Conservation (phyloP, 2,797 vertebrate species). For the Coregonus suidteri region DNA sequence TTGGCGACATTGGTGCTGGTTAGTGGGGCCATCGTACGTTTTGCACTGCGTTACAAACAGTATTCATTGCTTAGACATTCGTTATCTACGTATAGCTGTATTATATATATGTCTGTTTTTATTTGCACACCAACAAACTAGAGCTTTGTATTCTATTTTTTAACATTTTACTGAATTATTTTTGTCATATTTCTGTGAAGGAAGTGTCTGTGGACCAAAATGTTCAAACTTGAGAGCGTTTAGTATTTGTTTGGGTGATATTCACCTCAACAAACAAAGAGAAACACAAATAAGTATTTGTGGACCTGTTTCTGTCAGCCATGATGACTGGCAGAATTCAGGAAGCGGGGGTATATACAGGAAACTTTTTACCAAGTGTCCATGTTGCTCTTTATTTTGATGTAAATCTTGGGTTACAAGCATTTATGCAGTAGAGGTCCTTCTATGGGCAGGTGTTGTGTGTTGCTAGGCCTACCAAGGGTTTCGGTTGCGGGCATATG, state of each 20-base stretch:
- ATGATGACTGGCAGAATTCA: conserved; percentile 18
- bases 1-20: conserved; percentile 57
- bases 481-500: neutral
- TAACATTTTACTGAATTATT: conserved; percentile 80
- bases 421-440: conserved; percentile 71
- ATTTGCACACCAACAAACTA: conserved; percentile 81
- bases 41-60: conserved; percentile 76
- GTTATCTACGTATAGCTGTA: conserved; percentile 75
- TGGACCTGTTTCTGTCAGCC: conserved; percentile 21
- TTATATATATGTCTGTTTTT: conserved; percentile 64
- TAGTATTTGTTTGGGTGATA: conserved; percentile 57
- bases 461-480: conserved; percentile 2
- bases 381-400: conserved; percentile 61
- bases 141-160: conserved; percentile 82
- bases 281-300: conserved; percentile 51
- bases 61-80: conserved; percentile 77
- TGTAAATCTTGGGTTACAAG: conserved; percentile 30
- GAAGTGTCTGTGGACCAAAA: conserved; percentile 80
- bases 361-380: conserved; percentile 75
- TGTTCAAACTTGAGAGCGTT: conserved; percentile 57
- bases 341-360: conserved; percentile 56
- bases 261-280: conserved; percentile 60
- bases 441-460: conserved; percentile 65
- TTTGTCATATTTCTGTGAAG: conserved; percentile 76
- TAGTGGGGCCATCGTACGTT: conserved; percentile 63